Evolutionary conservation across 2,888 invertebrate genomes (phyloP).

Genomic region (Hedya salicella): DNA sequence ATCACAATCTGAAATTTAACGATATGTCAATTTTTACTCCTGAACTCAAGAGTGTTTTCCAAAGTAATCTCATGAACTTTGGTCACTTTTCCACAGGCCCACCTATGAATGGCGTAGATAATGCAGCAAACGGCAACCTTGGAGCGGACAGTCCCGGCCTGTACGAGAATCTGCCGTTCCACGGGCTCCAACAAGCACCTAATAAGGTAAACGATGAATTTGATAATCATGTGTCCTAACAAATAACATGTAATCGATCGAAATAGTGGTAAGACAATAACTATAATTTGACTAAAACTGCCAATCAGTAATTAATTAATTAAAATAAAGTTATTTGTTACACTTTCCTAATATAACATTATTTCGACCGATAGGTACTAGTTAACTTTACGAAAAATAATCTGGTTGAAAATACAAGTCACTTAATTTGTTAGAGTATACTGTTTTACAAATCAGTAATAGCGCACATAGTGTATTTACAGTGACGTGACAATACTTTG

Average conservation of each 20-base stretch:
- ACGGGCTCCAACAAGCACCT: constrained; percentile 96
- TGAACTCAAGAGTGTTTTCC: no score
- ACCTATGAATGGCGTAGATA: constrained; percentile 85
- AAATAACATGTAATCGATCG: constrained; percentile 6
- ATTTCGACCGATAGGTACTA: constrained; percentile 45
- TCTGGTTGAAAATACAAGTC: constrained; percentile 2
- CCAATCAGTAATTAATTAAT: no score
- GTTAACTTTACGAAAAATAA: background rate
- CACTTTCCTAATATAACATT: constrained; percentile 45
- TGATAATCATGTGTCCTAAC: background rate
- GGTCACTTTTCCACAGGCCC: constrained; percentile 65
- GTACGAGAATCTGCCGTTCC: constrained; percentile 98
- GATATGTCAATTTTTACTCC: no score
- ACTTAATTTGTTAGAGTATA: no score
- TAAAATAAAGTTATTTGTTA: constrained; percentile 28
- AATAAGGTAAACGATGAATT: constrained; percentile 89
- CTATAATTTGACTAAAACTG: constrained; percentile 43
- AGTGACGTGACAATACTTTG: no score
- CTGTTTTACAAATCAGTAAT: no score
- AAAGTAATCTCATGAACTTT: background rate
- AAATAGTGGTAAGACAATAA: background rate
- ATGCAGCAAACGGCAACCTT: constrained; percentile 85
- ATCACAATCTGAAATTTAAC: no score
- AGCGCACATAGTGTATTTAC: background rate
- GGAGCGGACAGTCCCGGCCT: constrained; percentile 93